Evolutionary conservation across 2,888 invertebrate genomes (phyloP), one percentile per base, ranked within the genome.

Genomic region (Lithophane ornitopus): DNA sequence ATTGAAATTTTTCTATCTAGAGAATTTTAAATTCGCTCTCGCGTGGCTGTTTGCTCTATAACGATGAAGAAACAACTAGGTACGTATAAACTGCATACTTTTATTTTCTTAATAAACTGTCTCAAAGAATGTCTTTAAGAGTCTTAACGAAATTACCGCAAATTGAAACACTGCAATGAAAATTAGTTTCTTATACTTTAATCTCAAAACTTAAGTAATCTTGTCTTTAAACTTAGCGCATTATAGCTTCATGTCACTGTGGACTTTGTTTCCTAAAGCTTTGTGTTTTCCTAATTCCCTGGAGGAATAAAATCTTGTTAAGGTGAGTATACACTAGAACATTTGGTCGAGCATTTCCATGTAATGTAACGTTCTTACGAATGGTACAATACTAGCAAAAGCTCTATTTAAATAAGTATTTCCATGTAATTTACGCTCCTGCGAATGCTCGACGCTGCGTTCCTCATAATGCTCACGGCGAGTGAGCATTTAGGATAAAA

Each of bases 141-240:
- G 68, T 69, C 54, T 76, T 81, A 71, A 49, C 59, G 76, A 76
- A 81, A 70, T 70, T 76, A 44, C 71, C 26, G 56, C 59, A 70
- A 82, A 73, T 73, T 70, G 62, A 70, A 73, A 82, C 62, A 62
- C 58, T 59, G 58, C 69, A 56, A 81, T 66, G 68, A 66, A 74
- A 78, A 72, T 70, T 65, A 54, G 66, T 70, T 72, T 71, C 39
- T 61, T 58, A 44, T 22, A 79, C 34, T 69, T 74, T 72, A 61
- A 78, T 71, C 68, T 62, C 66, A 28, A 11, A 74, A 82, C 39
- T 72, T 66, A 52, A 41, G 56, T 63, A 54, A 61, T 63, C 58
- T 26, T 61, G 52, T 65, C 56, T 69, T 71, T 66, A 34, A 78
- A 75, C 66, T 82, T 39, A 54, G 62, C 61, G 52, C 54, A 26